Conservation (phyloP, 2,113 vertebrate genomes). For the Rallus limicola region DNA sequence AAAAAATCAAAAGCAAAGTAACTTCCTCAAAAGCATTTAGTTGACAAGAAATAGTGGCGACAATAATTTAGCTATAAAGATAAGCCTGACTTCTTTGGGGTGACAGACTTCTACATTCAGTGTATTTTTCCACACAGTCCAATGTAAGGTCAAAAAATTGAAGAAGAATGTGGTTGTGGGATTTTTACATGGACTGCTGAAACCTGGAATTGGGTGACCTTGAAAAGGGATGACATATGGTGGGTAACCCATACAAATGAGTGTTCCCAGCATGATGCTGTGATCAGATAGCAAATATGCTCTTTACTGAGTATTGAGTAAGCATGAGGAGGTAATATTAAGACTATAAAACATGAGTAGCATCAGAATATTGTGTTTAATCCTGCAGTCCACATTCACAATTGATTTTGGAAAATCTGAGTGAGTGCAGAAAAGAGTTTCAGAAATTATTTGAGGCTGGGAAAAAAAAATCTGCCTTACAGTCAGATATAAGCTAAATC, state of each 20-base stretch:
- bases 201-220: not conserved
- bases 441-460: not conserved
- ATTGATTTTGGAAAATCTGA: not conserved
- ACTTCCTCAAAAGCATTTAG: not conserved
- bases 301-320: not conserved
- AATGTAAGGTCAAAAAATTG: not conserved
- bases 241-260: accelerated
- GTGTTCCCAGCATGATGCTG: not conserved
- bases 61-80: not conserved
- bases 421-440: not conserved
- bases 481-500: not conserved
- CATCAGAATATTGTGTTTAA: not conserved
- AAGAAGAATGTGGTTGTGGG: not conserved
- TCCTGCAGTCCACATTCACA: not conserved
- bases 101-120: not conserved
- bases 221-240: not conserved
- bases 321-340: not conserved
- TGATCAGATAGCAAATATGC: not conserved
- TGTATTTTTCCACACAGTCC: not conserved
- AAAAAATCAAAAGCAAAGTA: not conserved
- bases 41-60: not conserved
- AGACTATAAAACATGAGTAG: not conserved
- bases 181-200: not conserved
- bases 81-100: not conserved
- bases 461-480: not conserved